Percentiles rank a stretch among this genome's conserved stretches.
These are phyloP conservation scores for Agrotis ipsilon DNA, from an alignment of 2,888 invertebrate genomes.

Conservation along the genomic window DNA sequence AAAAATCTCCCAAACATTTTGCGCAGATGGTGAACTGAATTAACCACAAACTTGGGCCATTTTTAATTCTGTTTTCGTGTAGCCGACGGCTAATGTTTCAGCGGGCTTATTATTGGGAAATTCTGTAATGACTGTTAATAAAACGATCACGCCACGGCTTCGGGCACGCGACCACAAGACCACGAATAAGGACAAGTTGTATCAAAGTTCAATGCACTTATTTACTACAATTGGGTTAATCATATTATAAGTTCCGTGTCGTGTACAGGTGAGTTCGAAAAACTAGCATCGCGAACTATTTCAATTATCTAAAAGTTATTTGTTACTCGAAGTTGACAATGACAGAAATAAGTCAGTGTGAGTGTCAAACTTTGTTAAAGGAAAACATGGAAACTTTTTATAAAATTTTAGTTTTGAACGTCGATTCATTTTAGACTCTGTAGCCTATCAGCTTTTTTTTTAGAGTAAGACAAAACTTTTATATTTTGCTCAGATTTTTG, in stretches of 20 bases:
- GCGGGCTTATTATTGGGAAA: constrained; percentile 87
- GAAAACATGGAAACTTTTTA: constrained; percentile 12
- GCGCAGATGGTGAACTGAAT: constrained; percentile 84
- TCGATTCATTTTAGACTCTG: background rate
- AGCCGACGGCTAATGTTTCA: constrained; percentile 85
- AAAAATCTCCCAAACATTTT: constrained; percentile 77
- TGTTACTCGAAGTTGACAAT: constrained; percentile 29
- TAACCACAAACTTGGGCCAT: constrained; percentile 86
- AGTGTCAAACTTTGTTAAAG: constrained; percentile 23
- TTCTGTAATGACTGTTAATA: constrained; percentile 89
- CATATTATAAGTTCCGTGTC: constrained; percentile 52
- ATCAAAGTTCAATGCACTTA: constrained; percentile 77
- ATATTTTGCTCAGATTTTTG: too few species aligned
- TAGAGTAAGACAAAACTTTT: too few species aligned
- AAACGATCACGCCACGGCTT: constrained; percentile 82
- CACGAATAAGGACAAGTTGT: constrained; percentile 73
- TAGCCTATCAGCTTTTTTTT: too few species aligned
- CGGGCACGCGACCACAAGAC: constrained; percentile 83
- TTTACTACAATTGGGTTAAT: constrained; percentile 57
- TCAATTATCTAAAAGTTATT: constrained; percentile 49
- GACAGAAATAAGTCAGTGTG: constrained; percentile 18
- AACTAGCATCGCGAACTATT: constrained; percentile 48
- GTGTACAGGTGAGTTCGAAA: constrained; percentile 31
- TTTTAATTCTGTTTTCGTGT: constrained; percentile 89
- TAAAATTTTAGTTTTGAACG: background rate